Base-by-base conservation (phyloP, 2,113 vertebrate genomes). In the Malurus melanocephalus region DNA sequence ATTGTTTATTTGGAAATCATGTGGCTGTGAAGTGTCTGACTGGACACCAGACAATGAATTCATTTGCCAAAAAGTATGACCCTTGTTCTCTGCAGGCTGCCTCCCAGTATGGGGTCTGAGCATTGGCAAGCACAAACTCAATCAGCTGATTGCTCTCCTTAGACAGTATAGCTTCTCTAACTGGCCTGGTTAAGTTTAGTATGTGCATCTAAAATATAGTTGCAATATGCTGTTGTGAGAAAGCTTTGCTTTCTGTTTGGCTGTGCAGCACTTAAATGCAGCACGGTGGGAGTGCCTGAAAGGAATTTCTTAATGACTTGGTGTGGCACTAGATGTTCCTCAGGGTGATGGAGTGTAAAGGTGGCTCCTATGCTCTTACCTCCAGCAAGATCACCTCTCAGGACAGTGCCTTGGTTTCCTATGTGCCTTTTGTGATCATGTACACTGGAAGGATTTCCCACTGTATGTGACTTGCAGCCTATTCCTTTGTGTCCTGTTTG, bases 261-360 rank as follows among this genome's bases (percentile, higher is more conserved):
- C 33, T 79, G 51, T 66, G 18, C 3, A 14, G 5, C 53, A 38
- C 23, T 74, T 68, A 16, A 80, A 43, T 17, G 13, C 48, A 59
- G 10, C 8, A 5, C 17, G 13, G 15, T 77, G 4, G 61, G 27
- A 62, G 23, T 40, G 13, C 15, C 7, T 4, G 24, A 40, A 69
- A 40, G 56, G 80, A 73, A 4, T 69, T 46, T 32, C 10, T 66
- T 49, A 59, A 40, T 62, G 48, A 23, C 6, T 42, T 52, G 22
- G 6, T 16, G 3, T 61, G 26, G 13, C 28, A 23, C 20, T 65
- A 1, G 0, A 0, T 38, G 5, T 27, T 92, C 20, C 21, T 73
- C 8, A 13, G 24, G 28, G 6, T 80, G 33, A 13, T 28, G 20
- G 32, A 73, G 16, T 43, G 33, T 83, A 13, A 61, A 43, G 46